Conservation (phyloP, 2,113 vertebrate species). For the Stomatorhinus ivindoensis region DNA sequence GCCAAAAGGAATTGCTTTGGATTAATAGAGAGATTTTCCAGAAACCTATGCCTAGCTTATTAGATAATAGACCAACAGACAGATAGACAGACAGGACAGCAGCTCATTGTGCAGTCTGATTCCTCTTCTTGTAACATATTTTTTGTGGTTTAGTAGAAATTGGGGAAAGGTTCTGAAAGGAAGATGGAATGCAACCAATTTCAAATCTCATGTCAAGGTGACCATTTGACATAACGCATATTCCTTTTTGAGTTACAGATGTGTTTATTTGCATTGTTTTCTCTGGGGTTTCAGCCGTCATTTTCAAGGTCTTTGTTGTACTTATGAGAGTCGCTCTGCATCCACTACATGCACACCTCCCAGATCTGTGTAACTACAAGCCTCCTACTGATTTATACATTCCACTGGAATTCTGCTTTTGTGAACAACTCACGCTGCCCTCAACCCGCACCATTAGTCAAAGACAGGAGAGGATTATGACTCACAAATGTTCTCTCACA, state of each 20-base stretch:
- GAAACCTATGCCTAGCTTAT: neutral
- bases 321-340: neutral
- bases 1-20: neutral
- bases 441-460: neutral
- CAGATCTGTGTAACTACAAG: neutral
- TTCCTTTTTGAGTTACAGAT: neutral
- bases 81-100: neutral
- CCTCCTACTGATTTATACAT: neutral
- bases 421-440: neutral
- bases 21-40: neutral
- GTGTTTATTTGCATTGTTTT: neutral
- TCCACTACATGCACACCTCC: neutral
- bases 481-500: slow-evolving; percentile 14
- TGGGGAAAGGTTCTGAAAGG: neutral
- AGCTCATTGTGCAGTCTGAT: neutral
- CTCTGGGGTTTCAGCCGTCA: neutral
- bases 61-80: neutral
- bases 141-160: neutral
- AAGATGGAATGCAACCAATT: neutral
- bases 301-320: neutral
- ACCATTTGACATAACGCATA: neutral
- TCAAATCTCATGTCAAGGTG: neutral
- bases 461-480: neutral
- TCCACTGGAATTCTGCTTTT: neutral
- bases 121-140: neutral